Base-by-base conservation (phyloP, 2,888 invertebrate genomes). In the Stratiomys singularior region DNA sequence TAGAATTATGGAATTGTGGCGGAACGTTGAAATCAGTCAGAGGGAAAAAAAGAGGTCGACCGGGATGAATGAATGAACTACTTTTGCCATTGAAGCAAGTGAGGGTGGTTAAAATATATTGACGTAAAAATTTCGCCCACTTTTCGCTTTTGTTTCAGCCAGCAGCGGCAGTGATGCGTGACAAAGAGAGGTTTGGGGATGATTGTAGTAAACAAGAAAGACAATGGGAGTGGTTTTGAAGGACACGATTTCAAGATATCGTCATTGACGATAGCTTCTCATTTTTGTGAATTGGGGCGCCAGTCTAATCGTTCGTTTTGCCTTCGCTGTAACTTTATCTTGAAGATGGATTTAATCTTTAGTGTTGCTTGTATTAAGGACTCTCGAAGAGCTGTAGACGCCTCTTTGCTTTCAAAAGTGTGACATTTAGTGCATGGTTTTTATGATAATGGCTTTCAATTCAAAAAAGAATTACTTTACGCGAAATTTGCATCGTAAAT, bases 281-380 rank as follows among this genome's bases (percentile, higher is more conserved):
- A 77, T 79, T 79, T 79, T 27, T 52, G 64, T 77, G 77, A 72
- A 79, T 67, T 28, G 63, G 47, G 78, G 78, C 78, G 78, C 78
- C 78, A 77, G 74, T 74, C 77, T 77, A 77, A 79, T 79, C 77
- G 77, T 77, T 52, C 52, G 15, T 52, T 52, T 13, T 52, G 25
- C 23, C 11, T 60, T 63, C 11, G 27, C 13, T 63, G 28, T 25
- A 27, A 11, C 52, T 52, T 13, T 52, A 52, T 18, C 3, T 18
- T 5, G 3, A 9, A 52, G 52, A 52, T 52, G 52, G 52, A 52
- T 52, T 52, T 13, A 52, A 52, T 52, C 18, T 52, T 52, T 52
- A 52, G 15, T 52, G 52, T 44, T 13, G 13, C 9, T 13, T 9
- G 44, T 9, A 9, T 44, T 9, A 13, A 44, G 44, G 44, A 44